Conservation (phyloP, 2,888 invertebrate species). For the Macropis europaea region DNA sequence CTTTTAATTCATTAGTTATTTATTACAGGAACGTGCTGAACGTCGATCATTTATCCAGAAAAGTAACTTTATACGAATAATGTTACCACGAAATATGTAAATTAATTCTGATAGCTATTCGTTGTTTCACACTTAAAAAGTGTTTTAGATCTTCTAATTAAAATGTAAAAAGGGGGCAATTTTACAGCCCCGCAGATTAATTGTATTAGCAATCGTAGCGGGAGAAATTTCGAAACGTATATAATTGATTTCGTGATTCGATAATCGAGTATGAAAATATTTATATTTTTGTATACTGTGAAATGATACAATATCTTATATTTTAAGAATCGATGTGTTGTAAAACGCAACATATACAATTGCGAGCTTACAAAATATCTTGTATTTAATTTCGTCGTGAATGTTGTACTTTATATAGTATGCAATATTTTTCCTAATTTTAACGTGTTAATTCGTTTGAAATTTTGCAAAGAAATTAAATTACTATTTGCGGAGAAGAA, state of each 20-base stretch:
- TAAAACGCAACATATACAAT: not conserved
- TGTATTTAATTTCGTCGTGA: slow-evolving; percentile 13
- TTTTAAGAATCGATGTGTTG: slow-evolving; percentile 26
- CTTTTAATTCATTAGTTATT: slow-evolving; percentile 10
- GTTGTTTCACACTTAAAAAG: not conserved
- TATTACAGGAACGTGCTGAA: not conserved
- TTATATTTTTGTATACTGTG: slow-evolving; percentile 55
- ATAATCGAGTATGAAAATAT: slow-evolving; percentile 40
- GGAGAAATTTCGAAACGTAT: slow-evolving; percentile 8
- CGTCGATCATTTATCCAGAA: not conserved
- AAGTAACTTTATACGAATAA: not conserved
- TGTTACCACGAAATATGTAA: not conserved
- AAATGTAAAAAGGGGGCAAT: not conserved
- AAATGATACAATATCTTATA: slow-evolving; percentile 31
- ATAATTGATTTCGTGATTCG: slow-evolving; percentile 32
- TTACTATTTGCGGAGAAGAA: too few relatives aligned
- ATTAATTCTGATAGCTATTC: slow-evolving; percentile 1
- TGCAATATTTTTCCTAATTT: slow-evolving; percentile 4
- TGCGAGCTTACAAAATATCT: slow-evolving; percentile 10
- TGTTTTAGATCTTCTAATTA: slow-evolving; percentile 1
- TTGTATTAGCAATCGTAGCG: slow-evolving; percentile 4
- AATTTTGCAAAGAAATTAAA: not conserved
- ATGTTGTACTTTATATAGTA: not conserved
- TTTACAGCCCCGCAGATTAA: slow-evolving; percentile 2
- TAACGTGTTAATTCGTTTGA: not conserved